Conservation (phyloP, 1,140 invertebrate genomes). For the Aplysia californica region DNA sequence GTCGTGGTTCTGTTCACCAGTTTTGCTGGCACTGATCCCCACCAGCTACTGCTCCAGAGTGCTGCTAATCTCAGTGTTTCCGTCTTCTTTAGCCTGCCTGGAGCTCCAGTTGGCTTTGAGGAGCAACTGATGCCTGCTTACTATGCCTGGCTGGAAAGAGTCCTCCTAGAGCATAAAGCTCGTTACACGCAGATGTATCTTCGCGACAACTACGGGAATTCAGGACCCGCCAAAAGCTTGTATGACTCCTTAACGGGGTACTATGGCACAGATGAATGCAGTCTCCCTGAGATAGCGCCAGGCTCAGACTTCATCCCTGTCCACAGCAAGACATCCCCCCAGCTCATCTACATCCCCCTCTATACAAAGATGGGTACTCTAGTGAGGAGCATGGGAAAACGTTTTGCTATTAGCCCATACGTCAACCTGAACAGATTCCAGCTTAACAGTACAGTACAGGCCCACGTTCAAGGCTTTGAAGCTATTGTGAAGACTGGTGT, state of each 20-base stretch:
- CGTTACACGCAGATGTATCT: conserved; percentile 31
- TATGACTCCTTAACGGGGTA: conserved; percentile 41
- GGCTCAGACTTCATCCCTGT: too few species aligned
- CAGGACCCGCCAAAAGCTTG: neutral
- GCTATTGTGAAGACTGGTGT: conserved; percentile 14
- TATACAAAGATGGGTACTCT: conserved; percentile 24
- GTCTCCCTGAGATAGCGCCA: conserved; percentile 9
- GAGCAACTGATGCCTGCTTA: conserved; percentile 35
- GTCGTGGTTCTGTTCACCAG: conserved; percentile 50
- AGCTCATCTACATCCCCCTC: conserved; percentile 8
- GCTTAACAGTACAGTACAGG: conserved; percentile 33
- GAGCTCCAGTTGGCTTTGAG: conserved; percentile 21
- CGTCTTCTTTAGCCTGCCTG: conserved; percentile 50
- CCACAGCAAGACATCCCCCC: too few species aligned
- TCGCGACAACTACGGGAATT: neutral
- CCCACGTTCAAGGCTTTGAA: conserved; percentile 42
- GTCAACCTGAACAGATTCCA: conserved; percentile 37
- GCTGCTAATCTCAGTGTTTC: conserved; percentile 43
- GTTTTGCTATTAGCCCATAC: conserved; percentile 34
- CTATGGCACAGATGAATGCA: conserved; percentile 33
- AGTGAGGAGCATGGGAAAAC: conserved; percentile 26
- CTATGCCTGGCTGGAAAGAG: conserved; percentile 38
- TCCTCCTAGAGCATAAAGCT: conserved; percentile 40
- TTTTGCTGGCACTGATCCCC: conserved; percentile 49
- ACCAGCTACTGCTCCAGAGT: conserved; percentile 40